Base-by-base conservation (phyloP, 2,797 vertebrate genomes). In the Tadarida brasiliensis region DNA sequence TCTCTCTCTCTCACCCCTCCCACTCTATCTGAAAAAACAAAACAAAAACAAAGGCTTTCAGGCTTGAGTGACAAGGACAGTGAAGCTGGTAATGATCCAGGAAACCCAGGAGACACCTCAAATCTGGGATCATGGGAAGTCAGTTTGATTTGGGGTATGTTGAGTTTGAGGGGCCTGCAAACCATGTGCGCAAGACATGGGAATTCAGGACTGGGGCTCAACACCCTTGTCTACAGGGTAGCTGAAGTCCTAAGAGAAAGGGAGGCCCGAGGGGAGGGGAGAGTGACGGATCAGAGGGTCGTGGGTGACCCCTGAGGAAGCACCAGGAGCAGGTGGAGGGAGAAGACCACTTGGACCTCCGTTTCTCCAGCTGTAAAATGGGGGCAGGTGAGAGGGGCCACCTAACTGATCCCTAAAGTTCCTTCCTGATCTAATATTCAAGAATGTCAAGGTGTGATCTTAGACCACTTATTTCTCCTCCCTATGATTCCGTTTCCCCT, bases 61-160 rank as follows among this genome's bases (percentile, higher is more conserved):
- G 93, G 54, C 78, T 91, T 94, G 85, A 97, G 85, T 70, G 92
- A 85, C 85, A 88, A 73, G 83, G 83, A 87, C 33, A 2, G 39
- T 15, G n/a, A 86, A 56, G 33, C 78, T 81, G 47, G 81, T 80
- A 59, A 78, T 56, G 74, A 89, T 61, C 47, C 74, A 10, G 71
- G 49, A 63, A 87, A 47, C n/a, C 30, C 80, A 59, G 39, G 49
- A 90, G 76, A 78, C 26, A 28, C 49, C 30, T 81, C 1, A 0
- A 33, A n/a, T 30, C 24, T 59, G 30, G 85, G 61, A 65, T 90
- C 87, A 77, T 17, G 68, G 47, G 14, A 54, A 63, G 77, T 61
- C 92, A 65, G 76, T 74, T 59, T 71, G 57, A 67, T 77, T 87
- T 74, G 59, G 33, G 59, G 39, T n/a, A 5, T 51, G 30, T 9